Percentiles rank a stretch among this genome's conserved stretches.
Conservation (phyloP, 2,888 invertebrate genomes). For the Megamerina dolium region DNA sequence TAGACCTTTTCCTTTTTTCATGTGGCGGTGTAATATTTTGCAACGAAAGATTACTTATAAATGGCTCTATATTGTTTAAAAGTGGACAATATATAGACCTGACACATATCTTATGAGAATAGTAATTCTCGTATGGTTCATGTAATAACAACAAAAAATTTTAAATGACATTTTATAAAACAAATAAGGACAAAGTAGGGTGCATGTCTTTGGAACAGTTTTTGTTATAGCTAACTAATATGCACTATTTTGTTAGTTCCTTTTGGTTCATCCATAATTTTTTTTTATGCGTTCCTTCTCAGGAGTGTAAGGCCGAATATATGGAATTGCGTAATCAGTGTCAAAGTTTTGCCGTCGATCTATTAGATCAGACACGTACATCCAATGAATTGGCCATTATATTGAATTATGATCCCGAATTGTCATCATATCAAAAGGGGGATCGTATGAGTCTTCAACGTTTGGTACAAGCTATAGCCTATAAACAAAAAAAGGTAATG, state of each 20-base stretch:
- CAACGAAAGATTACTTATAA: too few species aligned
- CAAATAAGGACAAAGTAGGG: too few species aligned
- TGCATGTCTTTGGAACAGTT: too few species aligned
- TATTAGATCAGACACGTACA: slow-evolving; percentile 85
- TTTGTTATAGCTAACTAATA: too few species aligned
- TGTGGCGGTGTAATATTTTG: too few species aligned
- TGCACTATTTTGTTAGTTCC: not conserved
- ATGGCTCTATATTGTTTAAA: too few species aligned
- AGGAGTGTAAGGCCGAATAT: slow-evolving; percentile 89
- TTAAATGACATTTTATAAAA: too few species aligned
- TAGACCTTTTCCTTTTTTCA: too few species aligned
- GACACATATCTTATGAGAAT: too few species aligned
- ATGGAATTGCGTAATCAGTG: slow-evolving; percentile 76
- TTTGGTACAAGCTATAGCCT: slow-evolving; percentile 84
- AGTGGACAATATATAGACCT: too few species aligned
- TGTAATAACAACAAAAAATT: too few species aligned
- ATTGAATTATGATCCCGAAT: slow-evolving; percentile 82
- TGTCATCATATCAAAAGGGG: slow-evolving; percentile 66
- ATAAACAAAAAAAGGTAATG: slow-evolving; percentile 87
- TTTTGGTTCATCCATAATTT: not conserved
- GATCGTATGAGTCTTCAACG: slow-evolving; percentile 80
- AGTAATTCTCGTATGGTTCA: too few species aligned
- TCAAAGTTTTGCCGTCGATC: slow-evolving; percentile 85
- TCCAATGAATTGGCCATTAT: slow-evolving; percentile 90
- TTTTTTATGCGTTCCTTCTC: slow-evolving; percentile 6